Conservation (phyloP, 2,888 invertebrate species). For the Scrobipalpa atriplicella region DNA sequence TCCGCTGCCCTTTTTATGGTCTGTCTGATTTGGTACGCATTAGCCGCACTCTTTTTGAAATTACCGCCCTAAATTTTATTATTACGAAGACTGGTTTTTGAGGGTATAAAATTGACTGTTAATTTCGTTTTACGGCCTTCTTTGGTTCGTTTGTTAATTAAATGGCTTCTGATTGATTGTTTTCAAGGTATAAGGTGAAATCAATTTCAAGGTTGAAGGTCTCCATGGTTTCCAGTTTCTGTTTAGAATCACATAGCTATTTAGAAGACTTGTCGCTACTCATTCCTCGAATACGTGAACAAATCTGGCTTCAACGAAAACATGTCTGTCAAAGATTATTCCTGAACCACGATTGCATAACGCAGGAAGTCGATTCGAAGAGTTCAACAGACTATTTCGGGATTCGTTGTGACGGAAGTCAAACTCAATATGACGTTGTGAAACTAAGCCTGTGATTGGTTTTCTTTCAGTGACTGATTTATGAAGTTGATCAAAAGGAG, state of each 20-base stretch:
- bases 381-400: neutral
- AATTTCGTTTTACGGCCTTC: neutral
- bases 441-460: neutral
- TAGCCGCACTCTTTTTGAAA: neutral
- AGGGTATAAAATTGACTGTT: neutral
- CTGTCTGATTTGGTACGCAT: neutral
- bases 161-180: slow-evolving; percentile 4
- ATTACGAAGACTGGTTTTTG: neutral
- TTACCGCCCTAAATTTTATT: slow-evolving; percentile 12
- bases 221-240: neutral
- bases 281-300: neutral
- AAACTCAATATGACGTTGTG: neutral
- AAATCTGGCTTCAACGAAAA: neutral
- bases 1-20: slow-evolving; percentile 8
- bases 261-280: neutral
- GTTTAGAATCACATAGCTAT: too few relatives aligned
- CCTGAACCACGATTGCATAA: slow-evolving; percentile 7
- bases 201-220: neutral
- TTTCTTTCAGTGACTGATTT: neutral
- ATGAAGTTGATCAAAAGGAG: neutral
- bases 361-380: neutral
- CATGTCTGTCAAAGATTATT: neutral
- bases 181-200: neutral
- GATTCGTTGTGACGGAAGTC: neutral
- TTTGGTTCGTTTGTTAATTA: slow-evolving; percentile 9